Conservation (phyloP, 2,113 vertebrate genomes). For the Bungarus multicinctus region DNA sequence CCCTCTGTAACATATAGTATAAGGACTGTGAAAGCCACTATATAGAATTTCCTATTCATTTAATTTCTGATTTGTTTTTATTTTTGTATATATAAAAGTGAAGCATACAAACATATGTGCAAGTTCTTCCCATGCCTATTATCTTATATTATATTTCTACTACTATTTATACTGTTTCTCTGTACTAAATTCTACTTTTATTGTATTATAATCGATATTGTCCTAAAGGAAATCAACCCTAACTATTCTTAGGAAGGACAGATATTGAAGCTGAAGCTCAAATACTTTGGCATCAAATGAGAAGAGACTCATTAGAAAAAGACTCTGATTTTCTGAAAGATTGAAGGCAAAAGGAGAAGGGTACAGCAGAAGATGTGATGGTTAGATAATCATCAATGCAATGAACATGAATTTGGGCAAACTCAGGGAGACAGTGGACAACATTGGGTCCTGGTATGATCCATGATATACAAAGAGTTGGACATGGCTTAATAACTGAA, state of each 20-base stretch:
- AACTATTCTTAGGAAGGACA: not conserved
- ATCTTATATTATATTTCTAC: not conserved
- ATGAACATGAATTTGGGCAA: not conserved
- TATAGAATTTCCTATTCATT: not conserved
- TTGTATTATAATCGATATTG: not conserved
- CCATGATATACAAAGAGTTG: not conserved
- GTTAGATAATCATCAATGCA: not conserved
- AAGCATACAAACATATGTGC: not conserved
- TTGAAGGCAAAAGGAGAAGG: not conserved
- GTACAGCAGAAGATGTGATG: not conserved
- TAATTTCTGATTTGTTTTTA: not conserved
- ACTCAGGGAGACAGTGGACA: not conserved
- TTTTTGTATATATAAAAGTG: not conserved
- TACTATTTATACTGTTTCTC: not conserved
- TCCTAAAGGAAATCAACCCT: not conserved
- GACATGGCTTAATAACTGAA: not conserved
- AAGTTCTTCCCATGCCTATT: not conserved
- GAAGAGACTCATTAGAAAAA: not conserved
- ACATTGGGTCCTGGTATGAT: not conserved
- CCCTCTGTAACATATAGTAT: not conserved
- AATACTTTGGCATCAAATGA: not conserved
- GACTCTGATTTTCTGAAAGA: not conserved
- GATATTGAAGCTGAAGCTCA: not conserved
- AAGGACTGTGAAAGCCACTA: not conserved
- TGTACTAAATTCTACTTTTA: not conserved